phyloP scores from a whole-genome alignment of 2,888 invertebrate genomes.

The Heliothis peltigera region DNA sequence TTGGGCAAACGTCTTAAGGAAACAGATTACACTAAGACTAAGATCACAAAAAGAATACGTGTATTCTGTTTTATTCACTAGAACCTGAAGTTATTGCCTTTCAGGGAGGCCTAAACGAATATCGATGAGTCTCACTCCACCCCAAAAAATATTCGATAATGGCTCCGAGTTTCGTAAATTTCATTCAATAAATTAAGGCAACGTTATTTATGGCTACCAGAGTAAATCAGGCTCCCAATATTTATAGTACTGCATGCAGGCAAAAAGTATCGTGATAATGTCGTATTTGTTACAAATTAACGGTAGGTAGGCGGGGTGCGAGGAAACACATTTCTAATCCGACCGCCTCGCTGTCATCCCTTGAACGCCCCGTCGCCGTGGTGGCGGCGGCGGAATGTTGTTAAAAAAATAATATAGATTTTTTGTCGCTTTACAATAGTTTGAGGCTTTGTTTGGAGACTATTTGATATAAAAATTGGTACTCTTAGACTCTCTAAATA shows the following conservation, averaged over 20 bases:
- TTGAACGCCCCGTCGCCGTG: slow-evolving; percentile 28
- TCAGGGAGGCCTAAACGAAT: not conserved
- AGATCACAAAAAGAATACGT: not conserved
- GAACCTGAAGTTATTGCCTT: not conserved
- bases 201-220: slow-evolving; percentile 24
- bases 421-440: not conserved
- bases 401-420: slow-evolving; percentile 37
- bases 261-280: slow-evolving; percentile 42
- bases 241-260: slow-evolving; percentile 27
- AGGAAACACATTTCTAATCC: slow-evolving; percentile 45
- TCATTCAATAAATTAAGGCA: slow-evolving; percentile 16
- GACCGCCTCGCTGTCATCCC: slow-evolving; percentile 33
- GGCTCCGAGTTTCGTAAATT: not conserved
- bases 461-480: not conserved
- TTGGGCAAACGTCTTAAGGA: no score
- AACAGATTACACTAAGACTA: no score
- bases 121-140: not conserved
- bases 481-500: not conserved
- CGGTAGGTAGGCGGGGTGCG: slow-evolving; percentile 40
- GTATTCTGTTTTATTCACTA: not conserved
- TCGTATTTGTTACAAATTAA: slow-evolving; percentile 53
- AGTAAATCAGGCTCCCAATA: slow-evolving; percentile 30
- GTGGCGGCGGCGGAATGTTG: slow-evolving; percentile 4
- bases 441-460: not conserved
- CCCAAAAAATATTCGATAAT: not conserved